phyloP scores from a whole-genome alignment of 2,797 vertebrate genomes.

The Allochrocebus solatus region DNA sequence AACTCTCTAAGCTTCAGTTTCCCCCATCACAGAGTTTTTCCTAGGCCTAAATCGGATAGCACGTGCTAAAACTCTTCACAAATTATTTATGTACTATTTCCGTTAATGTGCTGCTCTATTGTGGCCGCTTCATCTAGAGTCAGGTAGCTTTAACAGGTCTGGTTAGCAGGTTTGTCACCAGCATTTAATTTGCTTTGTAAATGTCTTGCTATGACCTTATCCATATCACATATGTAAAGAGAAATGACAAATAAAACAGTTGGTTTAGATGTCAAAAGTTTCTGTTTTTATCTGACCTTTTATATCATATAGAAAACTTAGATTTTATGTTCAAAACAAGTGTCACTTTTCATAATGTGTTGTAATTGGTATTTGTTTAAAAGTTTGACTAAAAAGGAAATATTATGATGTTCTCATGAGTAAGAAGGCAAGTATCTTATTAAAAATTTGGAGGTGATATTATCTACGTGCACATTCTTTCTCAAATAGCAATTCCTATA shows the following conservation, averaged over 20 bases:
- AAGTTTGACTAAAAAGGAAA: not conserved
- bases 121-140: not conserved
- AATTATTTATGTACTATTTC: not conserved
- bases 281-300: not conserved
- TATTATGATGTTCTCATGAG: not conserved
- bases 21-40: not conserved
- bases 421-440: not conserved
- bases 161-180: not conserved
- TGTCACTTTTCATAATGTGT: not conserved
- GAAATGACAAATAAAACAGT: not conserved
- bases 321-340: not conserved
- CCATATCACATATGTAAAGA: not conserved
- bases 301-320: not conserved
- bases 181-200: not conserved
- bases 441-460: not conserved
- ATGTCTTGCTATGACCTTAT: not conserved
- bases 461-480: not conserved
- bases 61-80: not conserved
- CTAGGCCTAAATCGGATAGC: not conserved
- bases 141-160: not conserved
- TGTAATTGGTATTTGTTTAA: not conserved
- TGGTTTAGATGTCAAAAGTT: not conserved
- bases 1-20: not conserved
- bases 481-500: not conserved
- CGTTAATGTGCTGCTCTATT: not conserved